Evolutionary conservation across 2,113 vertebrate genomes (phyloP).

Genomic region (Gallinago jamesoni): DNA sequence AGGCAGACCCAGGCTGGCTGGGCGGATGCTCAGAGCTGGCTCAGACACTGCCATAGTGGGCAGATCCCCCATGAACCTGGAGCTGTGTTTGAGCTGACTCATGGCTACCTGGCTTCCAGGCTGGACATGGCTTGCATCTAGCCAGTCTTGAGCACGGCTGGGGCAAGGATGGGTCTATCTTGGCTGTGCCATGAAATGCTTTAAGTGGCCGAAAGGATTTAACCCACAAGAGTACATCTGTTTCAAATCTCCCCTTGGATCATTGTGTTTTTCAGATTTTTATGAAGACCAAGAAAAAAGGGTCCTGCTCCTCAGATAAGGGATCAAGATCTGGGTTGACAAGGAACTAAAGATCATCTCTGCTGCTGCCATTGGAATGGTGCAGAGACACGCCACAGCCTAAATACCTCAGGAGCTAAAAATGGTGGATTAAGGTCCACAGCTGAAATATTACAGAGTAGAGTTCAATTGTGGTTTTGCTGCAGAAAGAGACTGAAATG

Average conservation of each 20-base stretch:
- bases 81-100: neutral
- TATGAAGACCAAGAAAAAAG: neutral
- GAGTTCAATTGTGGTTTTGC: neutral
- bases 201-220: neutral
- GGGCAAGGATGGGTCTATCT: neutral
- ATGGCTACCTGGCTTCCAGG: neutral
- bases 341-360: neutral
- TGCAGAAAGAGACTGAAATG: neutral
- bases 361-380: neutral
- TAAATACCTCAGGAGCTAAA: neutral
- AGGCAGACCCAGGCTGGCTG: neutral
- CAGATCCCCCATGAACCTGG: neutral
- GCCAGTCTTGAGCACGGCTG: neutral
- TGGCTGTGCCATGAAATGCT: neutral
- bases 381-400: neutral
- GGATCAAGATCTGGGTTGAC: neutral
- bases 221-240: neutral
- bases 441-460: neutral
- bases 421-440: neutral
- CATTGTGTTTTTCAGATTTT: neutral
- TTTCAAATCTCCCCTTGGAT: neutral
- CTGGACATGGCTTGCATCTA: neutral
- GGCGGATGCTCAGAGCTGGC: neutral
- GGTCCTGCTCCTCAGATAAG: neutral
- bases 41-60: accelerated